Conservation (phyloP, 2,888 invertebrate species). For the Pemphredon lugubris region DNA sequence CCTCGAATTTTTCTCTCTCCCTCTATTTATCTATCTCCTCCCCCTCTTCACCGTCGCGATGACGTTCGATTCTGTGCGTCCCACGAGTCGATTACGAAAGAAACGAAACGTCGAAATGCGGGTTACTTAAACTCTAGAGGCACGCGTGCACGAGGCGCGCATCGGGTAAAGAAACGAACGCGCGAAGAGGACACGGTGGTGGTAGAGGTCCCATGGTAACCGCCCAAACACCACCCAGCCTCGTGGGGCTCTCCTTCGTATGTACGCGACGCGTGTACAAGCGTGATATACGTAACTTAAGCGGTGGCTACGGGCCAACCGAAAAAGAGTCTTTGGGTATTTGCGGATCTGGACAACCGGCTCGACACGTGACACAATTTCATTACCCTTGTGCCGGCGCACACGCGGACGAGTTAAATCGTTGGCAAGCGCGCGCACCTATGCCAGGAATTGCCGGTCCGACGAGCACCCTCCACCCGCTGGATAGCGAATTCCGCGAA, state of each 20-base stretch:
- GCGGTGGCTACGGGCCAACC: conserved; percentile 68
- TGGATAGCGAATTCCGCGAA: background rate
- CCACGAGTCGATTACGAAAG: background rate
- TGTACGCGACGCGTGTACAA: conserved; percentile 8
- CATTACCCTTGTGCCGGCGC: conserved; percentile 54
- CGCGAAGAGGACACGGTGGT: background rate
- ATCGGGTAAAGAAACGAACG: background rate
- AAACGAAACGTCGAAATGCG: conserved; percentile 1
- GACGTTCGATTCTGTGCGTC: too few relatives aligned
- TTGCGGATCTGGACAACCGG: conserved; percentile 69
- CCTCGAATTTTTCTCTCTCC: background rate
- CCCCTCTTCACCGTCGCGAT: too few relatives aligned
- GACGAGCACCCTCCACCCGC: background rate
- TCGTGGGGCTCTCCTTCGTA: too few relatives aligned
- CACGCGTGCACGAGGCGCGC: conserved; percentile 1
- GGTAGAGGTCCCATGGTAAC: conserved; percentile 12
- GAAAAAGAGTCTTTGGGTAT: conserved; percentile 64
- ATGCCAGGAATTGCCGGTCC: background rate
- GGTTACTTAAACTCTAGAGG: background rate
- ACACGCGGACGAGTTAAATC: background rate
- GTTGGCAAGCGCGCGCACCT: conserved; percentile 3
- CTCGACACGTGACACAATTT: conserved; percentile 67
- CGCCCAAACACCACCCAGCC: background rate
- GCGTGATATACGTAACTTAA: conserved; percentile 25
- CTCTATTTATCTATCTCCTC: too few relatives aligned